Percentiles rank a stretch among this genome's conserved stretches.
Evolutionary conservation across 2,113 vertebrate genomes (phyloP).

Genomic region (Petrocephalus zakoni): DNA sequence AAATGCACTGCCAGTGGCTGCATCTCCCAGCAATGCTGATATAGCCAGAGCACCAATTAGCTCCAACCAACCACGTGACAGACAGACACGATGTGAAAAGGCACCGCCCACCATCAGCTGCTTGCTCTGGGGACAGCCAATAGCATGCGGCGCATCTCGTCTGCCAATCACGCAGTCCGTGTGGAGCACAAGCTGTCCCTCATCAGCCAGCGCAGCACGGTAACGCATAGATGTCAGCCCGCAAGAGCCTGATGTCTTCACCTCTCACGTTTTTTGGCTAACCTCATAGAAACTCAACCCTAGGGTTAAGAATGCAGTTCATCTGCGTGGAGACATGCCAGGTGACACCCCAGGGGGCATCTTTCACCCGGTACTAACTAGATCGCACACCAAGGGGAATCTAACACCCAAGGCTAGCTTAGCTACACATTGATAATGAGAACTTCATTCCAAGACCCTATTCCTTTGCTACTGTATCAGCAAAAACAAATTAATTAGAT

Average conservation of each 20-base stretch:
- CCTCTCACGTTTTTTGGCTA: neutral
- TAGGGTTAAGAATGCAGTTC: neutral
- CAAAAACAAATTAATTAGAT: neutral
- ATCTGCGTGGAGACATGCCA: neutral
- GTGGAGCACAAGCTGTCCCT: neutral
- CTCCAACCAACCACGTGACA: neutral
- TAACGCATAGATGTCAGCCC: neutral
- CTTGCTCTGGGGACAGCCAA: neutral
- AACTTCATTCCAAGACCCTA: neutral
- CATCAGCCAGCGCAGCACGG: neutral
- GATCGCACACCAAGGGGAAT: neutral
- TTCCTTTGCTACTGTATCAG: neutral
- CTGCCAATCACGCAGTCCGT: neutral
- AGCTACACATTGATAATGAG: neutral
- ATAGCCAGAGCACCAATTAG: neutral
- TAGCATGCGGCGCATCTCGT: neutral
- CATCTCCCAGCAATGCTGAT: neutral
- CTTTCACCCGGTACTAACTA: neutral
- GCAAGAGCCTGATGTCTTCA: neutral
- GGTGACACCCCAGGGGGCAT: neutral
- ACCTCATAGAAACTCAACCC: constrained; percentile 1
- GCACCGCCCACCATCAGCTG: neutral
- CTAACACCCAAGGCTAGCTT: neutral
- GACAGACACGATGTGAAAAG: neutral
- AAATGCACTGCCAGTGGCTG: neutral